These are phyloP conservation scores for Pseudomyrmex concolor DNA, from an alignment of 1,140 invertebrate species.

Conservation along the genomic window DNA sequence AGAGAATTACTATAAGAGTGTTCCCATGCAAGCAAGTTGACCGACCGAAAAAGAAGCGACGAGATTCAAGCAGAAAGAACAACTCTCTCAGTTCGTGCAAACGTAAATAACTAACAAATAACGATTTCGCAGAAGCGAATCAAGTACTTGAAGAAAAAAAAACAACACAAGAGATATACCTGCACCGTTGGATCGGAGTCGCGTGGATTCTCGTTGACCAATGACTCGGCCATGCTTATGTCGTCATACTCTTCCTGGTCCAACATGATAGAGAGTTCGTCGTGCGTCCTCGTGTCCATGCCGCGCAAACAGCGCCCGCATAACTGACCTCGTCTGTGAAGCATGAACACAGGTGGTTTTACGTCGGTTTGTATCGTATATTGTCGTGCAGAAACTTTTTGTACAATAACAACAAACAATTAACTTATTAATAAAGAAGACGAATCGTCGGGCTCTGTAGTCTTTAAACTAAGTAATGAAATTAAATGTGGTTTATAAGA, in stretches of 20 bases:
- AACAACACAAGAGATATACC: conserved; percentile 72
- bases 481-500: no score
- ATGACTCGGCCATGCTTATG: conserved; percentile 88
- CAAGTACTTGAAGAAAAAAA: not conserved
- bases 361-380: not conserved
- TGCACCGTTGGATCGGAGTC: conserved; percentile 80
- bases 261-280: conserved; percentile 89
- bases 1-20: conserved; percentile 65
- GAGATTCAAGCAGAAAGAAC: not conserved
- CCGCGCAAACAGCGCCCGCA: conserved; percentile 91
- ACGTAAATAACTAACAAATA: not conserved
- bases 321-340: conserved; percentile 90
- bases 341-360: not conserved
- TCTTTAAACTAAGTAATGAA: no score
- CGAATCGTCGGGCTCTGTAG: no score
- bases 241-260: conserved; percentile 91
- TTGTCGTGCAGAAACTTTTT: not conserved
- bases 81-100: conserved; percentile 33
- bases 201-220: conserved; percentile 83
- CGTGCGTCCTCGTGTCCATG: conserved; percentile 86
- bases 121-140: not conserved
- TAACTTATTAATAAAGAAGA: no score
- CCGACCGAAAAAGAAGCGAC: conserved; percentile 6
- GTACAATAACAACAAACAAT: no score
- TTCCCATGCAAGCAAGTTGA: conserved; percentile 1